A percentile compares a stretch with the other conserved stretches of the same genome.
Conservation (phyloP, 2,888 invertebrate genomes). For the Thalpophila matura region DNA sequence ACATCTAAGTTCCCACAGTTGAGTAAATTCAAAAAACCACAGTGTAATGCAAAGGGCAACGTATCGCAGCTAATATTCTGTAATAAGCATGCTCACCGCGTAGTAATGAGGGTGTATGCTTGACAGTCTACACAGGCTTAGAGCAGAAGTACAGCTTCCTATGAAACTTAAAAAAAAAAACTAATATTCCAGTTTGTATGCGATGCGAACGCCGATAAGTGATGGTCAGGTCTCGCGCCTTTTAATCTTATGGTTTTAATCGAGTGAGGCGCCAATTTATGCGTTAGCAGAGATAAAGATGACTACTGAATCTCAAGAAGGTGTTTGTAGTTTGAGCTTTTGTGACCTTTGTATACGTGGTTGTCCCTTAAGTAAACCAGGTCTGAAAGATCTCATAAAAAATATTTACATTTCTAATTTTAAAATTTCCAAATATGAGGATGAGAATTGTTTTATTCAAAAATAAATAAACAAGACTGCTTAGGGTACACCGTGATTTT, state of each 20-base stretch:
- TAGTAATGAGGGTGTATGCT: constrained; percentile 65
- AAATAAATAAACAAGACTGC: too few species aligned
- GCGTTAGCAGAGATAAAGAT: constrained; percentile 5
- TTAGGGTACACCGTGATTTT: too few species aligned
- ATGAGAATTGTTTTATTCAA: too few species aligned
- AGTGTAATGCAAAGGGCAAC: constrained; percentile 70
- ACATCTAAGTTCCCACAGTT: constrained; percentile 76
- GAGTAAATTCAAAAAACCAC: constrained; percentile 80
- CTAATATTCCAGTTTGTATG: constrained; percentile 38
- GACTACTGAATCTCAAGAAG: constrained; percentile 28
- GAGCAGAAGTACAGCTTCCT: constrained; percentile 43
- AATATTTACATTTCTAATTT: too few species aligned
- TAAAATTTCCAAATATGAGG: too few species aligned
- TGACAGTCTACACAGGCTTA: constrained; percentile 42
- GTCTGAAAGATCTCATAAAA: constrained; percentile 3
- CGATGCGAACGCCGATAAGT: constrained; percentile 20
- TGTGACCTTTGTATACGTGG: constrained; percentile 14
- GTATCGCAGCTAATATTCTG: constrained; percentile 71
- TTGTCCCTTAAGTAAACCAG: constrained; percentile 16
- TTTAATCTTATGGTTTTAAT: constrained; percentile 38
- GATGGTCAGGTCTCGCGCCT: constrained; percentile 3
- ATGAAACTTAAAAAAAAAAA: not conserved
- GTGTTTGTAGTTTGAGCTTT: constrained; percentile 6
- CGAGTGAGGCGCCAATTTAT: constrained; percentile 41
- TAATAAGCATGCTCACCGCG: constrained; percentile 75